Conservation (phyloP, 2,797 vertebrate genomes). For the Odontamblyopus lacepedii region DNA sequence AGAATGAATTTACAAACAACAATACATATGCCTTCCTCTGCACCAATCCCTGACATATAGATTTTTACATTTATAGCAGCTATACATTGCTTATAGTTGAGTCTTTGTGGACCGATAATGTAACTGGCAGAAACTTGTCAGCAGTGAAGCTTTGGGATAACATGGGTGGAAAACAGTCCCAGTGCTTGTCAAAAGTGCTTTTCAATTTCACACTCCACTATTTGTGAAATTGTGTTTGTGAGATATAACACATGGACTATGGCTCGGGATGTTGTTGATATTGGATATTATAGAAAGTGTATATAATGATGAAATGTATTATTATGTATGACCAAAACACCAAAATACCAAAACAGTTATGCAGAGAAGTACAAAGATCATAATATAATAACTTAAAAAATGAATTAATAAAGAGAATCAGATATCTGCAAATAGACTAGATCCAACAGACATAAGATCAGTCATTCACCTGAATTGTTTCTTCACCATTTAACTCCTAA, state of each 20-base stretch:
- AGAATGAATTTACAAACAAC: background rate
- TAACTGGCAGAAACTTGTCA: slow-evolving; percentile 1
- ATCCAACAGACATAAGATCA: background rate
- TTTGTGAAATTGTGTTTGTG: slow-evolving; percentile 11
- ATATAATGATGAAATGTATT: background rate
- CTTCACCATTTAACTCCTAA: background rate
- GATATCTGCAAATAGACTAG: no score
- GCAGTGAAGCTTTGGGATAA: background rate
- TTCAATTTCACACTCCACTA: slow-evolving; percentile 11
- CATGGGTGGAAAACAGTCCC: background rate
- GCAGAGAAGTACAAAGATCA: background rate
- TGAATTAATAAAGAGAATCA: no score
- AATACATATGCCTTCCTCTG: background rate
- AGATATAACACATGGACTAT: background rate
- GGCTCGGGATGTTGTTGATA: background rate
- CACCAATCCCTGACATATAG: background rate
- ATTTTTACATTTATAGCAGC: background rate
- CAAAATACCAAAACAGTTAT: background rate
- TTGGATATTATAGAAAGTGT: background rate
- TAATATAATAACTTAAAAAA: no score
- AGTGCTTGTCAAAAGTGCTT: slow-evolving; percentile 13
- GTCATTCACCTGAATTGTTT: background rate
- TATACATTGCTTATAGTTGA: slow-evolving; percentile 4
- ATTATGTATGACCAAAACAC: background rate
- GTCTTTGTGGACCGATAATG: background rate